A percentile compares a stretch with the other conserved stretches of the same genome.
These are phyloP conservation scores for Drosophila parabipectinata DNA, from an alignment of 1,140 invertebrate genomes.

Conservation along the genomic window DNA sequence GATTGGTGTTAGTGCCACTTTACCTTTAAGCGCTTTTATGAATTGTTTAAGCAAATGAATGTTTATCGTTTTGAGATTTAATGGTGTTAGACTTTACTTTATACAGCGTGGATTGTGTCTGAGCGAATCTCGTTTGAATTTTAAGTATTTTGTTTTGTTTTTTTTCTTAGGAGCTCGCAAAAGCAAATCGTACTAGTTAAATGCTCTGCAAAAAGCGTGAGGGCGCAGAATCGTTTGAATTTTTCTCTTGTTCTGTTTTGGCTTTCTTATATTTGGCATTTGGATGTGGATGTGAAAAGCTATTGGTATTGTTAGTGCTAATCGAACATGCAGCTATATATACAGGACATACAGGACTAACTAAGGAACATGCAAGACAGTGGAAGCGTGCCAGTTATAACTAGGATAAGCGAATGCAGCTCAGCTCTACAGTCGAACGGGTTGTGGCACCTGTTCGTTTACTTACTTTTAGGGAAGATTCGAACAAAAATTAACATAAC, in stretches of 20 bases:
- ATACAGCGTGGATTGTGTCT: constrained; percentile 77
- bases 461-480: constrained; percentile 69
- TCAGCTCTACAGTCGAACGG: constrained; percentile 32
- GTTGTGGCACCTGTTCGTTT: constrained; percentile 34
- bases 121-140: constrained; percentile 45
- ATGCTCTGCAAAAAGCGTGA: constrained; percentile 59
- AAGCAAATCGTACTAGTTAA: constrained; percentile 54
- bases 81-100: constrained; percentile 65
- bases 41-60: constrained; percentile 49
- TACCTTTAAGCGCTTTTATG: constrained; percentile 65
- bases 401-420: constrained; percentile 57
- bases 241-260: constrained; percentile 30
- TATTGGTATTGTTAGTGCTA: constrained; percentile 54
- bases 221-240: constrained; percentile 57
- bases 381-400: constrained; percentile 33
- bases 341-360: constrained; percentile 29
- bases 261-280: constrained; percentile 52
- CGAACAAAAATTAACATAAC: constrained; percentile 44
- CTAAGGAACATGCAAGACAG: constrained; percentile 24
- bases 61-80: constrained; percentile 53
- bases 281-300: constrained; percentile 61
- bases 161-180: constrained; percentile 51
- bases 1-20: constrained; percentile 40
- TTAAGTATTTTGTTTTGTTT: constrained; percentile 1
- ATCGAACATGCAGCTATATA: constrained; percentile 54